Percentiles rank a stretch among this genome's conserved stretches.
Evolutionary conservation across 2,888 invertebrate genomes (phyloP).

Genomic region (Dynastes grantii): DNA sequence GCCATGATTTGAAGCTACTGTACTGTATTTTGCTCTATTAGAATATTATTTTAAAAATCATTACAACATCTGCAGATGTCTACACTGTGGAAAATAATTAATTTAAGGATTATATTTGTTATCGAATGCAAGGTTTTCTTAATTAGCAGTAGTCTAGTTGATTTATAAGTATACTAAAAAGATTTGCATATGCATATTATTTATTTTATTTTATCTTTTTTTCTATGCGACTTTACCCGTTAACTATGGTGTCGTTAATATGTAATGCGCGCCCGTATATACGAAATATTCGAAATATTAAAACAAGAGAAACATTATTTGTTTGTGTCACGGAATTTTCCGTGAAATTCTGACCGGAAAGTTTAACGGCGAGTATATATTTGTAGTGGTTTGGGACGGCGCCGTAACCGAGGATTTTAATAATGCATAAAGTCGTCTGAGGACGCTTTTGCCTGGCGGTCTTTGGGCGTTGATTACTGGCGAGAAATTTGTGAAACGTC

Average conservation of each 20-base stretch:
- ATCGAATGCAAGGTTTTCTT: no score
- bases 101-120: no score
- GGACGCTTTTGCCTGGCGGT: conserved; percentile 50
- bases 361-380: conserved; percentile 33
- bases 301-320: conserved; percentile 19
- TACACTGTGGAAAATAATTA: no score
- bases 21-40: no score
- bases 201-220: no score
- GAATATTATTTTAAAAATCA: no score
- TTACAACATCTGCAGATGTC: no score
- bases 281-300: conserved; percentile 33
- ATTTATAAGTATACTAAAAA: no score
- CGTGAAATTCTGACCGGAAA: conserved; percentile 38
- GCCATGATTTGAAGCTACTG: no score
- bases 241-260: background rate
- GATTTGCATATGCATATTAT: no score
- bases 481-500: conserved; percentile 53
- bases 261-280: conserved; percentile 1
- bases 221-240: no score
- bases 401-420: conserved; percentile 48
- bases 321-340: conserved; percentile 18
- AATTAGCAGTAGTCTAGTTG: no score
- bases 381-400: conserved; percentile 34
- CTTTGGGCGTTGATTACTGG: conserved; percentile 54
- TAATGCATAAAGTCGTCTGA: conserved; percentile 51